Conservation (phyloP, 2,888 invertebrate genomes). For the Caenorhabditis parvicauda region DNA sequence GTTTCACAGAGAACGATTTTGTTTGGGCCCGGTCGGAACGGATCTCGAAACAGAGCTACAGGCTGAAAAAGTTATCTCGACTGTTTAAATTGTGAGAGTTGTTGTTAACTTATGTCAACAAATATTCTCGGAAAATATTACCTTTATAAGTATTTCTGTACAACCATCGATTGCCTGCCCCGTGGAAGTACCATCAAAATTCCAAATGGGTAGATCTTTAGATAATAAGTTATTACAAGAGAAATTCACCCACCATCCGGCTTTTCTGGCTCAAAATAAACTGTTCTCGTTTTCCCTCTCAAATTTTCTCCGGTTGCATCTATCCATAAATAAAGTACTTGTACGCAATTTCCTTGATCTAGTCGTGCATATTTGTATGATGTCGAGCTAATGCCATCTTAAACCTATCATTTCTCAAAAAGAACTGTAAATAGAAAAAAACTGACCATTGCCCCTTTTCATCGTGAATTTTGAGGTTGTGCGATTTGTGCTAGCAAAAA, state of each 20-base stretch:
- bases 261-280: slow-evolving; percentile 77
- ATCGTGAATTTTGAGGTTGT: too few species aligned
- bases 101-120: too few species aligned
- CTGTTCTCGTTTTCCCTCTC: slow-evolving; percentile 81
- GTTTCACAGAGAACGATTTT: slow-evolving; percentile 53
- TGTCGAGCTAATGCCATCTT: too few species aligned
- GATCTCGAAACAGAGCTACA: slow-evolving; percentile 81
- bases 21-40: slow-evolving; percentile 69
- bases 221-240: background rate
- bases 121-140: slow-evolving; percentile 3
- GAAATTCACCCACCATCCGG: slow-evolving; percentile 64
- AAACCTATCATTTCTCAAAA: too few species aligned
- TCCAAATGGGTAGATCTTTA: slow-evolving; percentile 64
- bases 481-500: too few species aligned
- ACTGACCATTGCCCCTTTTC: too few species aligned
- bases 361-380: slow-evolving; percentile 25
- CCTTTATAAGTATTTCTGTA: slow-evolving; percentile 75
- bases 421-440: too few species aligned
- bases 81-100: too few species aligned
- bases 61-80: slow-evolving; percentile 73
- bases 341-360: slow-evolving; percentile 37
- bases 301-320: slow-evolving; percentile 86
- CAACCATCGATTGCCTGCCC: slow-evolving; percentile 64
- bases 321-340: slow-evolving; percentile 86
- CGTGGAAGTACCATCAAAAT: slow-evolving; percentile 65